Evolutionary conservation across 92 coral and sea anemone species (phyloP).

Genomic region (Ricordea florida): DNA sequence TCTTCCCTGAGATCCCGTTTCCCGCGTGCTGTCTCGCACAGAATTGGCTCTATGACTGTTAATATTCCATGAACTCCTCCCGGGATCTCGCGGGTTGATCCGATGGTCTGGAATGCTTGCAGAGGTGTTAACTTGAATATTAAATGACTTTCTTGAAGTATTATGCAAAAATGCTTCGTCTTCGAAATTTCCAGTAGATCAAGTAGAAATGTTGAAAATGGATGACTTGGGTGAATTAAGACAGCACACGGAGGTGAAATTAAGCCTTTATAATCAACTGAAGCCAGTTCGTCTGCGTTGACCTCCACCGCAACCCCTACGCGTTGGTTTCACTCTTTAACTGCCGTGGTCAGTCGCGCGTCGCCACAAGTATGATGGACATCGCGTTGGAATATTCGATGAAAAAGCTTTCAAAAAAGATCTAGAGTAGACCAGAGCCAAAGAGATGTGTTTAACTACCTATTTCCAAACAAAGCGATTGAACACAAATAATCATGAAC

Average conservation of each 20-base stretch:
- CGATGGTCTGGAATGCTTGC: conserved; percentile 6
- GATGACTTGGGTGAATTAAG: background rate
- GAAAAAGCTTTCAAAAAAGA: conserved; percentile 31
- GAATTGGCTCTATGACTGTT: too few species aligned
- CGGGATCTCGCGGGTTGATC: conserved; percentile 10
- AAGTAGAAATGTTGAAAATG: conserved; percentile 9
- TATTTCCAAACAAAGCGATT: background rate
- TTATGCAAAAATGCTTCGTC: conserved; percentile 45
- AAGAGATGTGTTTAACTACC: conserved; percentile 1
- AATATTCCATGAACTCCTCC: too few species aligned
- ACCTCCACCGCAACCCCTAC: conserved; percentile 55
- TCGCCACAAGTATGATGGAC: conserved; percentile 29
- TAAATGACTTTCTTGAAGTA: conserved; percentile 37
- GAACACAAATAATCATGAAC: background rate
- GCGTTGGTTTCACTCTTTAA: conserved; percentile 56
- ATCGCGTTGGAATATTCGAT: conserved; percentile 20
- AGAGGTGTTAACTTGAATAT: conserved; percentile 57
- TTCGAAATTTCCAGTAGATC: conserved; percentile 22
- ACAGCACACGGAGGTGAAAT: conserved; percentile 12
- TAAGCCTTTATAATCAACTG: conserved; percentile 20
- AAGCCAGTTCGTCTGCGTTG: conserved; percentile 38
- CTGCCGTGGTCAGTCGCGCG: conserved; percentile 36
- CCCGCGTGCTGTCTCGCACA: too few species aligned
- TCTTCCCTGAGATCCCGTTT: too few species aligned
- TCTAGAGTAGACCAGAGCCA: conserved; percentile 52